phyloP scores from a whole-genome alignment of 1,140 invertebrate genomes.

The Caenorhabditis remanei region DNA sequence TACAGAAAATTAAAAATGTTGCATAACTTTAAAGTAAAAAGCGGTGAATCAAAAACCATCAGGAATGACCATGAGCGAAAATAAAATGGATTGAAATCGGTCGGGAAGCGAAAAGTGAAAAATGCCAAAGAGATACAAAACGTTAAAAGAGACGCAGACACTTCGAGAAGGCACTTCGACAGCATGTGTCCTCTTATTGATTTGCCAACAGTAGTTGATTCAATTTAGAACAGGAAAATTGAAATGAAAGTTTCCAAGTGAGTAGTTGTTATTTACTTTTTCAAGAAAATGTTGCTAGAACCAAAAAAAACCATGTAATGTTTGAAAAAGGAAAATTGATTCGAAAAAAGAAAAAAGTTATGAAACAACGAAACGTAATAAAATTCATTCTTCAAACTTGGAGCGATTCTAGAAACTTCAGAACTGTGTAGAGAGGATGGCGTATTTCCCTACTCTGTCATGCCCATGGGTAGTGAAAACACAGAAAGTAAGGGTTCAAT shows the following conservation, averaged over 20 bases:
- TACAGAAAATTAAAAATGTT: too few relatives aligned
- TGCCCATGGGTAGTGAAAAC: background rate
- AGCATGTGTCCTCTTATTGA: conserved; percentile 4
- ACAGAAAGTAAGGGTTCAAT: background rate
- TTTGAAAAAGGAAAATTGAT: too few relatives aligned
- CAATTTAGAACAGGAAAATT: background rate
- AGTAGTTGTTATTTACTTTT: too few relatives aligned
- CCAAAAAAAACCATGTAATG: too few relatives aligned
- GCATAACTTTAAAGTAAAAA: background rate
- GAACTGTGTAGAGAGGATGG: too few relatives aligned
- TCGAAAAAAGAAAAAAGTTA: too few relatives aligned
- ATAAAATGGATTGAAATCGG: conserved; percentile 9
- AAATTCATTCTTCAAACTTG: too few relatives aligned
- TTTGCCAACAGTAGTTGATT: background rate
- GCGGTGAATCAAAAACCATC: background rate
- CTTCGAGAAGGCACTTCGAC: background rate
- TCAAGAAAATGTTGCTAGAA: too few relatives aligned
- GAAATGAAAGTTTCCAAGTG: background rate
- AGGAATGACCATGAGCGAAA: conserved; percentile 6
- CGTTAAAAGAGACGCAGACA: background rate
- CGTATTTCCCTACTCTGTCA: too few relatives aligned
- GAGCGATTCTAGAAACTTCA: too few relatives aligned
- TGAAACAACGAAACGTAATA: too few relatives aligned
- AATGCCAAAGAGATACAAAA: background rate
- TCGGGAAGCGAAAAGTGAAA: conserved; percentile 11